These are phyloP conservation scores for Dasypolia templi DNA, from an alignment of 2,888 invertebrate species.

Conservation along the genomic window DNA sequence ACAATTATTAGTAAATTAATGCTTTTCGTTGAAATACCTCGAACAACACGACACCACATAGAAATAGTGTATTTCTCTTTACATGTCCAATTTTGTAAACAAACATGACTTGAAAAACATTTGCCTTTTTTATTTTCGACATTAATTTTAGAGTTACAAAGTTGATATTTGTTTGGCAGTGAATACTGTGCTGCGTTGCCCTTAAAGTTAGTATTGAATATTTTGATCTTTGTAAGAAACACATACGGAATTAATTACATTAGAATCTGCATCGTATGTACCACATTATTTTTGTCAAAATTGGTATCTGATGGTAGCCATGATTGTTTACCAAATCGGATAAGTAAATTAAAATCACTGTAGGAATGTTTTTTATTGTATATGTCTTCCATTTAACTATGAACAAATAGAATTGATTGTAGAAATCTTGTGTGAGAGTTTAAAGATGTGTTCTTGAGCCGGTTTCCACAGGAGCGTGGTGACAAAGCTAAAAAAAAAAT, in stretches of 20 bases:
- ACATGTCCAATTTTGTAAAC: not conserved
- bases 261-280: not conserved
- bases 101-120: not conserved
- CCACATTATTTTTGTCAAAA: not conserved
- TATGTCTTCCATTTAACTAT: constrained; percentile 40
- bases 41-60: not conserved
- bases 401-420: not conserved
- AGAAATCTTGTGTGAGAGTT: constrained; percentile 4
- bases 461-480: not conserved
- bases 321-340: constrained; percentile 6
- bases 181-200: not conserved
- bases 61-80: not conserved
- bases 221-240: not conserved
- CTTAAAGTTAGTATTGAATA: not conserved
- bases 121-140: not conserved
- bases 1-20: constrained; percentile 13
- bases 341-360: not conserved
- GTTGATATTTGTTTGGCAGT: not conserved
- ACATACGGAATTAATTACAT: not conserved
- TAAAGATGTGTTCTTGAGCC: not conserved
- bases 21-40: constrained; percentile 16
- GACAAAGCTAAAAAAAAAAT: no score
- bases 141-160: rapidly evolving
- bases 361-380: not conserved
- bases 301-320: not conserved